Base-by-base conservation (phyloP, 2,888 invertebrate genomes). In the Herminia tarsipennalis region DNA sequence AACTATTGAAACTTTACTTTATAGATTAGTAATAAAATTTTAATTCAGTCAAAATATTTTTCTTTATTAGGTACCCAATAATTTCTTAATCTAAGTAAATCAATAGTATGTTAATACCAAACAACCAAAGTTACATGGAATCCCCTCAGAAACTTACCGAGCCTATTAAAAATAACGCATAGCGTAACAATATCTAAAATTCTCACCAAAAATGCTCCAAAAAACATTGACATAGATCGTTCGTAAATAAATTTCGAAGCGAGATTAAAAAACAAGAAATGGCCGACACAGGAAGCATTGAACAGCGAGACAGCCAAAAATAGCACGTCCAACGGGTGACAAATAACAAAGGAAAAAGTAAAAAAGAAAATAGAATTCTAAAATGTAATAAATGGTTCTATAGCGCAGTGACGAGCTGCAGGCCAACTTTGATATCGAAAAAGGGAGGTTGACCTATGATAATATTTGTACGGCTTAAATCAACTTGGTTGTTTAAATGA, bases 271-370 rank as follows among this genome's bases (percentile, higher is more conserved):
- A 29, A 29, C n/a, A 16, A 16, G 24, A 24, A 28, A 25, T n/a
- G 12, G 13, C 27, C 5, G 10, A n/a, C 24, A 25, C 18, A 6
- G 18, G 10, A 10, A 18, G n/a, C n/a, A 25, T 8, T 36, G 17
- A 36, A 18, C 22, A 24, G 16, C 13, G 18, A 20, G 13, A 28
- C 20, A 9, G 10, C 6, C 14, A 21, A 28, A 35, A 37, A 27
- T 28, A 20, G 10, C 13, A 36, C 18, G 18, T 28, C 28, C 13
- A 37, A 13, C n/a, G 6, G n/a, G 13, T 28, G 37, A 37, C 37
- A 37, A 37, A 28, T 28, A 20, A 20, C 16, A 27, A 22, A 6
- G n/a, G 18, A 12, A 17, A 25, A 18, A 2, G 8, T 3, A n/a
- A 27, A 36, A 36, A 27, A 25, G 6, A 25, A 17, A 27, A 25